Evolutionary conservation across 2,113 vertebrate genomes (phyloP).

Genomic region (Cranoglanis bouderius): DNA sequence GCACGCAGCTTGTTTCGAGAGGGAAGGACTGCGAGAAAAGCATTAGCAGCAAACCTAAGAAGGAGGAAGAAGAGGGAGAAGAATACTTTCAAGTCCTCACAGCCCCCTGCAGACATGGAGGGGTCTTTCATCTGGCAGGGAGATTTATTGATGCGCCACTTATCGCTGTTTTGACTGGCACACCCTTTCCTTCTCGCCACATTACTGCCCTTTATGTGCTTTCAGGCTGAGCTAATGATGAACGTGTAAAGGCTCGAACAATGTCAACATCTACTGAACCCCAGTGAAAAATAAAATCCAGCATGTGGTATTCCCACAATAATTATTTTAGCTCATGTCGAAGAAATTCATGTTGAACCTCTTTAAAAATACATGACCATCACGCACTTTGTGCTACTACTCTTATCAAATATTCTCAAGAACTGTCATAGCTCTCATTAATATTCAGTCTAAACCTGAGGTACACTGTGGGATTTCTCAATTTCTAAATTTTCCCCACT

Average conservation of each 20-base stretch:
- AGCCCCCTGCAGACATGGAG: constrained; percentile 5
- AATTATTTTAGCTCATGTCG: neutral
- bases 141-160: neutral
- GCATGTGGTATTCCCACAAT: neutral
- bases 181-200: neutral
- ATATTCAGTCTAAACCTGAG: neutral
- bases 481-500: neutral
- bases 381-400: neutral
- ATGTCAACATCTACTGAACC: neutral
- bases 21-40: neutral
- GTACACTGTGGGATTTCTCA: neutral
- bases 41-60: neutral
- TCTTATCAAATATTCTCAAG: neutral
- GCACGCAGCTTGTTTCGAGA: constrained; percentile 17
- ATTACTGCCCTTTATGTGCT: neutral
- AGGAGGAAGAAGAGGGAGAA: neutral
- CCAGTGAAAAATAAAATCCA: neutral
- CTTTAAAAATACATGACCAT: neutral
- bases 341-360: neutral
- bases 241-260: neutral
- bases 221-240: neutral
- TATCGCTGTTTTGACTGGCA: constrained; percentile 12
- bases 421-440: neutral
- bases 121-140: constrained; percentile 9
- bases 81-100: constrained; percentile 9